Percentiles rank a stretch among this genome's conserved stretches.
These are phyloP conservation scores for Agapetus fuscipes DNA, from an alignment of 2,888 invertebrate genomes.

Conservation along the genomic window DNA sequence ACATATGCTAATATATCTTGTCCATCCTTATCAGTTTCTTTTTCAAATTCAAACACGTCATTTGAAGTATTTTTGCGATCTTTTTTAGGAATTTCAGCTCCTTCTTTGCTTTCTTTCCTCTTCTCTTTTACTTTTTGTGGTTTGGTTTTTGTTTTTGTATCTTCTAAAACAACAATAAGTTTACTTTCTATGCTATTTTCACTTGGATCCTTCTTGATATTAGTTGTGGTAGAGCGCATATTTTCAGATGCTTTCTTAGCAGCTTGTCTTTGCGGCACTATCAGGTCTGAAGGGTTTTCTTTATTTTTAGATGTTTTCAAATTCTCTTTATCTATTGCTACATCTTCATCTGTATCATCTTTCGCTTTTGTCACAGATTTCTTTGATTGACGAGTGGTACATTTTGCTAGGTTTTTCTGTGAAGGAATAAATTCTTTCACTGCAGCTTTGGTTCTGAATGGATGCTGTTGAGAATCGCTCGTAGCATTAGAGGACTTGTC, in stretches of 20 bases:
- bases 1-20: conserved; percentile 68
- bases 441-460: conserved; percentile 72
- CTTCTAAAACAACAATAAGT: conserved; percentile 29
- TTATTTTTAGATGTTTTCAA: conserved; percentile 40
- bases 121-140: conserved; percentile 40
- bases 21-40: conserved; percentile 53
- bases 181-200: conserved; percentile 22
- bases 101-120: conserved; percentile 30
- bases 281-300: conserved; percentile 66
- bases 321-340: conserved; percentile 43
- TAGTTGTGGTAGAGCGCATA: conserved; percentile 57
- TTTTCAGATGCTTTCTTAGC: conserved; percentile 88
- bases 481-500: conserved; percentile 52
- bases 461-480: conserved; percentile 58
- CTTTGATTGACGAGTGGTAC: conserved; percentile 28
- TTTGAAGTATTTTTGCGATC: conserved; percentile 30
- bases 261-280: conserved; percentile 83
- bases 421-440: conserved; percentile 69
- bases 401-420: conserved; percentile 34
- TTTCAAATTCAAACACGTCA: conserved; percentile 50
- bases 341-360: conserved; percentile 33
- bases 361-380: conserved; percentile 38
- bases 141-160: conserved; percentile 32
- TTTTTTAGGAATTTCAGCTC: conserved; percentile 29
- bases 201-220: conserved; percentile 29